Evolutionary conservation across 2,888 invertebrate species (phyloP).

Genomic region (Nomada hirtipes): DNA sequence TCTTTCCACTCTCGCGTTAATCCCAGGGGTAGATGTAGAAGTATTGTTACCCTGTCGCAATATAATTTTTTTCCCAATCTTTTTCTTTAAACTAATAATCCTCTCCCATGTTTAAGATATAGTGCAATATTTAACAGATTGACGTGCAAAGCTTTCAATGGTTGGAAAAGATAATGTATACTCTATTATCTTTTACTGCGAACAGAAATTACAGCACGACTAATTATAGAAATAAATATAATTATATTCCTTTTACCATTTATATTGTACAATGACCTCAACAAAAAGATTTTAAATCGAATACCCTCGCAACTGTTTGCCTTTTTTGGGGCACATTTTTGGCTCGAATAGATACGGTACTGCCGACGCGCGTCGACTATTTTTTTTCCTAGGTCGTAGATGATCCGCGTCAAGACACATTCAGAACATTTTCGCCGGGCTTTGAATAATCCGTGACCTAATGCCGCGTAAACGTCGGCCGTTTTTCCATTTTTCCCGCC

Average conservation of each 20-base stretch:
- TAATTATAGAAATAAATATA: no score
- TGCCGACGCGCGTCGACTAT: constrained; percentile 37
- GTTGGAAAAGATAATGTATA: no score
- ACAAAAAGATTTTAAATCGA: no score
- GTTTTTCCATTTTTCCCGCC: constrained; percentile 44
- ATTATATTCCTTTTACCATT: no score
- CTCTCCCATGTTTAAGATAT: not conserved
- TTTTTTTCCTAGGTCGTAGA: constrained; percentile 4
- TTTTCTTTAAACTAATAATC: not conserved
- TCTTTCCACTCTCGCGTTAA: constrained; percentile 22
- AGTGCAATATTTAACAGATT: no score
- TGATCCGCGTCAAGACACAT: constrained; percentile 55
- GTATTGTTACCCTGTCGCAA: not conserved
- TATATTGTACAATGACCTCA: no score
- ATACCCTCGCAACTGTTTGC: no score
- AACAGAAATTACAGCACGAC: no score
- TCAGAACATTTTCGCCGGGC: constrained; percentile 59
- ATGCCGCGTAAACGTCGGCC: constrained; percentile 68
- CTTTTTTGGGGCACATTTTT: not conserved
- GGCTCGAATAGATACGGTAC: constrained; percentile 12
- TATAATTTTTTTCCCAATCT: not conserved
- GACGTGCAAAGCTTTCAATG: no score
- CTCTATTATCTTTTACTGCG: no score
- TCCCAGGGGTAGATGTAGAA: constrained; percentile 4
- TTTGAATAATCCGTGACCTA: constrained; percentile 76